phyloP scores from a whole-genome alignment of 2,113 vertebrate species.

The Larimichthys crocea region DNA sequence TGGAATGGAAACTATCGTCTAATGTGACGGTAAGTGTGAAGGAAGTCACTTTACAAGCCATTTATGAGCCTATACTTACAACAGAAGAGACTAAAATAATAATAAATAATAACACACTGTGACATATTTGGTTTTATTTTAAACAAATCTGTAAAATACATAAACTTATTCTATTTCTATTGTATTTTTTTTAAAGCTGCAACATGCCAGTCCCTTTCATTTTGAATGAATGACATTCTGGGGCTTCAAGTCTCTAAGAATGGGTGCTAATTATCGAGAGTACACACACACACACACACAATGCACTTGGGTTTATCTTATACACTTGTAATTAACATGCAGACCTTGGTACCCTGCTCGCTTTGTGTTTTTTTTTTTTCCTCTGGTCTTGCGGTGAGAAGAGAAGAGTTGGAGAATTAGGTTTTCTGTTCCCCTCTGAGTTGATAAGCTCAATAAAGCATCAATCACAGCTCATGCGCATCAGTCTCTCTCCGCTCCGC shows the following conservation, averaged over 20 bases:
- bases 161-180: not conserved
- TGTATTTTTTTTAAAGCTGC: not conserved
- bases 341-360: constrained; percentile 25
- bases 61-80: not conserved
- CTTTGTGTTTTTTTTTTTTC: constrained; percentile 22
- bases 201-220: not conserved
- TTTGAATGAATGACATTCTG: constrained; percentile 13
- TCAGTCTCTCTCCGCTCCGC: constrained; percentile 37
- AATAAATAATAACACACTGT: not conserved
- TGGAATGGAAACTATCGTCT: not conserved
- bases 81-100: too few species aligned
- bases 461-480: constrained; percentile 50
- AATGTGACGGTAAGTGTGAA: not conserved
- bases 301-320: constrained; percentile 59
- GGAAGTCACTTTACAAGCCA: not conserved
- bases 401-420: constrained; percentile 32
- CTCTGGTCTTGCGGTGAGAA: constrained; percentile 30
- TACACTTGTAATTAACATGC: constrained; percentile 58
- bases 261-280: constrained; percentile 18
- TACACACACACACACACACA: constrained; percentile 32
- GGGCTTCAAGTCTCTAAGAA: not conserved
- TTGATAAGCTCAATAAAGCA: constrained; percentile 64
- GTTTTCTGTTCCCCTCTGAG: constrained; percentile 46
- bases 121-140: not conserved
- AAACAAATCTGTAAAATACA: not conserved